These are phyloP conservation scores for Eubasilissa regina DNA, from an alignment of 1,140 invertebrate species.

Conservation along the genomic window DNA sequence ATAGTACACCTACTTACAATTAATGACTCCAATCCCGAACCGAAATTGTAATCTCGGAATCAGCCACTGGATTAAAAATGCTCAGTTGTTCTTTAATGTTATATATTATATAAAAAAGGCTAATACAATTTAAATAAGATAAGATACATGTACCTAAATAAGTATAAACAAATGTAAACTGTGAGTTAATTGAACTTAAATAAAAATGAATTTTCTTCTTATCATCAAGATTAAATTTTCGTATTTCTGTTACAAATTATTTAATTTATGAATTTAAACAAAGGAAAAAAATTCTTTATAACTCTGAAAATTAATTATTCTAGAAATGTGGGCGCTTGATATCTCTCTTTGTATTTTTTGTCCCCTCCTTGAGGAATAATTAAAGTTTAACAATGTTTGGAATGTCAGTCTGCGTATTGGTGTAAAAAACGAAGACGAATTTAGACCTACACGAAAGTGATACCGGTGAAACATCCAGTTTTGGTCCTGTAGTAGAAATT, in stretches of 20 bases:
- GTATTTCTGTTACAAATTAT: constrained; percentile 11
- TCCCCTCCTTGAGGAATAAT: constrained; percentile 45
- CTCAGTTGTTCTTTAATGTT: too few species aligned
- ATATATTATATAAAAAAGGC: too few species aligned
- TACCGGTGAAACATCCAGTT: background rate
- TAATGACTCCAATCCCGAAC: too few species aligned
- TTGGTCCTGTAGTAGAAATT: background rate
- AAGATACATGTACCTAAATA: too few species aligned
- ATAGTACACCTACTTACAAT: too few species aligned
- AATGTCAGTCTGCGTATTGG: constrained; percentile 49
- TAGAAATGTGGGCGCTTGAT: constrained; percentile 44
- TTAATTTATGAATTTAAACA: constrained; percentile 9
- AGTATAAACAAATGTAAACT: too few species aligned
- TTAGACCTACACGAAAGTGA: constrained; percentile 40
- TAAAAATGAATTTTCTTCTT: too few species aligned
- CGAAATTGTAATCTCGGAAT: too few species aligned
- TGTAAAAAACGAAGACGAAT: constrained; percentile 52
- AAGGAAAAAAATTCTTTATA: constrained; percentile 26
- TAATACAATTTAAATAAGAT: too few species aligned
- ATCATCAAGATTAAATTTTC: background rate
- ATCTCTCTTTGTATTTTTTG: constrained; percentile 39
- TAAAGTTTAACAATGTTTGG: constrained; percentile 56
- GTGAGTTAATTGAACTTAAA: too few species aligned
- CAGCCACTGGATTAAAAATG: too few species aligned
- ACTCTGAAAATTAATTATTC: constrained; percentile 22